phyloP scores from a whole-genome alignment of 2,797 vertebrate genomes.

The Betta splendens region DNA sequence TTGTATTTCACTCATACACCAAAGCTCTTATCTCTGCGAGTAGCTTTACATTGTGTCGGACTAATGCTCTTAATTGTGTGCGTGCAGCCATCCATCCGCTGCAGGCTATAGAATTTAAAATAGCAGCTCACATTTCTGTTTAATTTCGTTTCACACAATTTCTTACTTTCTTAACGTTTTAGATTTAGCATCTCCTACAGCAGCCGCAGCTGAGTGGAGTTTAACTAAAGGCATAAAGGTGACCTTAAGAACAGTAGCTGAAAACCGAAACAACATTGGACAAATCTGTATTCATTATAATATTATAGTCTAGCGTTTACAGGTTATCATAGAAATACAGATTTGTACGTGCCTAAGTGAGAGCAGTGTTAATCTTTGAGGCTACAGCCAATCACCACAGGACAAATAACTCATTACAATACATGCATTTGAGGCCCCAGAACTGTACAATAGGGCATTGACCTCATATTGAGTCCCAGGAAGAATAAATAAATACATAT shows the following conservation, averaged over 20 bases:
- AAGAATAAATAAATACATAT: no score
- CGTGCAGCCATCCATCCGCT: constrained; percentile 31
- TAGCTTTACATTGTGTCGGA: constrained; percentile 45
- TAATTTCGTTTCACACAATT: not conserved
- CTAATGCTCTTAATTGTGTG: constrained; percentile 38
- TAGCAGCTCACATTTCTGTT: constrained; percentile 12
- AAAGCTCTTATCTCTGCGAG: constrained; percentile 16
- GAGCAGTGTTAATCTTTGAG: no score
- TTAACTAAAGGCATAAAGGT: not conserved
- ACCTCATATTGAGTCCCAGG: no score
- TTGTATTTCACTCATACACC: constrained; percentile 23
- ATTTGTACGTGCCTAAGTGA: not conserved
- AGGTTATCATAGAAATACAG: not conserved
- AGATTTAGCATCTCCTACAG: no score
- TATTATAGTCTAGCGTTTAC: no score
- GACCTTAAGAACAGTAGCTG: not conserved
- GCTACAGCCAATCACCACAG: no score
- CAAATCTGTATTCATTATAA: not conserved
- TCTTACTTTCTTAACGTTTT: no score
- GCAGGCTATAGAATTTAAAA: constrained; percentile 36
- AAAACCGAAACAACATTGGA: no score
- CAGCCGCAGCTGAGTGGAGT: not conserved
- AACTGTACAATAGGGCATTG: no score
- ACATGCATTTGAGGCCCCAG: no score
- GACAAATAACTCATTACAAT: no score